Evolutionary conservation across 2,888 invertebrate species (phyloP), one percentile per base, ranked within the genome.

Genomic region (Cosmopolites sordidus): DNA sequence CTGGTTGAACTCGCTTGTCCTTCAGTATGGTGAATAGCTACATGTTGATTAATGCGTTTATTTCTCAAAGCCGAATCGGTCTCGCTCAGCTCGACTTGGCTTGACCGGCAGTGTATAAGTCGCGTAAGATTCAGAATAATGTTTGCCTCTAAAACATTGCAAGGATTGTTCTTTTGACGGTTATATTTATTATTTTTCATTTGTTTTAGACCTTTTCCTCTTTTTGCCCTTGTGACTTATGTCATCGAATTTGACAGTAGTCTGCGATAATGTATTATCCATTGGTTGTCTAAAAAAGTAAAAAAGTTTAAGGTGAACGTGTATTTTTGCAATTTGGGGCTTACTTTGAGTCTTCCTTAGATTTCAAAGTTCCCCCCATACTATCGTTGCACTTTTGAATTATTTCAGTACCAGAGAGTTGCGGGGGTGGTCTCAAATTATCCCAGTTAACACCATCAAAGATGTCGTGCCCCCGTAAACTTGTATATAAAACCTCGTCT

Each of bases 101-200:
- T n/a, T n/a, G n/a, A n/a, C n/a, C n/a, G n/a, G n/a, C n/a, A n/a
- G n/a, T n/a, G n/a, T n/a, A n/a, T n/a, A n/a, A n/a, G n/a, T n/a
- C n/a, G n/a, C n/a, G n/a, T n/a, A n/a, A n/a, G n/a, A n/a, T n/a
- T n/a, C n/a, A n/a, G n/a, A n/a, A n/a, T n/a, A n/a, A n/a, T n/a
- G n/a, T n/a, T n/a, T 52, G 92, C 87, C 45, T 94, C 94, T 71
- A 95, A 91, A 58, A 78, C 76, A 72, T 94, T 86, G 84, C 88
- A 96, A 69, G 84, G 84, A 48, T 79, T 80, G 54, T 78, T 77
- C 65, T 81, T 14, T 76, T 93, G 92, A 55, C 78, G 75, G 68
- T 86, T 85, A 30, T 89, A 75, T 57, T 84, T 80, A 60, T 78
- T 79, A 83, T 71, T 69, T 73, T 30, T 67, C 58, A 51, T 60